phyloP scores from a whole-genome alignment of 2,888 invertebrate species.

The Leucozona laternaria region DNA sequence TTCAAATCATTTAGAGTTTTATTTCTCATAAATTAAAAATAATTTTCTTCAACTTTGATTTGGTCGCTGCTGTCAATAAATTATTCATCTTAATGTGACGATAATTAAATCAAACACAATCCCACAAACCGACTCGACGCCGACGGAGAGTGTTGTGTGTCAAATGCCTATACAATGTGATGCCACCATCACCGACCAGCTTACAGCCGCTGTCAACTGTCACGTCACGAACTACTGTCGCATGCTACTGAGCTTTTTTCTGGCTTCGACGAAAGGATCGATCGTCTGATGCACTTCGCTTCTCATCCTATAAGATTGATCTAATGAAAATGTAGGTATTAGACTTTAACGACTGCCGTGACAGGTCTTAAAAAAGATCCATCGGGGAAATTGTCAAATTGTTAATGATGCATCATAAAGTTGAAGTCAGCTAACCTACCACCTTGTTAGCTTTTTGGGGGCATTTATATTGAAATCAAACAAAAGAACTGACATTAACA shows the following conservation, averaged over 20 bases:
- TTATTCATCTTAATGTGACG: conserved; percentile 58
- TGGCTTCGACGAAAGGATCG: background rate
- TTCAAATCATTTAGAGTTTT: conserved; percentile 58
- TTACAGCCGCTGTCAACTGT: conserved; percentile 46
- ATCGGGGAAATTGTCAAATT: conserved; percentile 63
- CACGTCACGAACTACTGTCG: conserved; percentile 49
- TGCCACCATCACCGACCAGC: conserved; percentile 43
- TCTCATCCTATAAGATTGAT: background rate
- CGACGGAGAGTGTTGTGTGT: background rate
- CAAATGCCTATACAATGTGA: background rate
- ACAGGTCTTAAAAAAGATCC: conserved; percentile 44
- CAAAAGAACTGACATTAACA: conserved; percentile 54
- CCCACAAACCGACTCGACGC: background rate
- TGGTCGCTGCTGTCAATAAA: conserved; percentile 59
- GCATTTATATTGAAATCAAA: conserved; percentile 49
- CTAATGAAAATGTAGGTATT: conserved; percentile 52
- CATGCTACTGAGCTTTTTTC: conserved; percentile 60
- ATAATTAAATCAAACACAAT: conserved; percentile 65
- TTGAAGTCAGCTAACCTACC: background rate
- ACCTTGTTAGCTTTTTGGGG: background rate
- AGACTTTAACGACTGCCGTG: conserved; percentile 52
- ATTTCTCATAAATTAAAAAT: conserved; percentile 59
- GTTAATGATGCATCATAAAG: conserved; percentile 69
- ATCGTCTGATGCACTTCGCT: background rate
- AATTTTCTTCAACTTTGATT: conserved; percentile 27